Evolutionary conservation across 1,140 invertebrate genomes (phyloP).

Genomic region (Polypedilum pembai): DNA sequence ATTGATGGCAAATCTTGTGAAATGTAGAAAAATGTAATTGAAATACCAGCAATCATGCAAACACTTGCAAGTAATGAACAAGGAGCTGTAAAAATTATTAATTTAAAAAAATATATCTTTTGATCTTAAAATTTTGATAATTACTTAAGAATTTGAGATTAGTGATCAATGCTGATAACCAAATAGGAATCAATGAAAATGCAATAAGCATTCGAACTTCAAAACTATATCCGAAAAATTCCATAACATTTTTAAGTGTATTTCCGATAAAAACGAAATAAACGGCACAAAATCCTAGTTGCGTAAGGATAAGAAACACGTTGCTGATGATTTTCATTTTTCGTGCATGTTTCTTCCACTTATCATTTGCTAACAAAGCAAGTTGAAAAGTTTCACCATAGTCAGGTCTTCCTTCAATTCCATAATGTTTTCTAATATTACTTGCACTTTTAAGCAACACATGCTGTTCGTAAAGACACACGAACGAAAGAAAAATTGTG

Average conservation of each 20-base stretch:
- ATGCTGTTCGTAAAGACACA: slow-evolving; percentile 1
- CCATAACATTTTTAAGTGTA: slow-evolving; percentile 36
- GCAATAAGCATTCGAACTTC: slow-evolving; percentile 62
- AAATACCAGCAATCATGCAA: slow-evolving; percentile 56
- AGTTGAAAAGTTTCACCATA: slow-evolving; percentile 31
- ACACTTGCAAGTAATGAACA: slow-evolving; percentile 63
- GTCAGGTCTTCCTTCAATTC: neutral
- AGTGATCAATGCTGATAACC: slow-evolving; percentile 64
- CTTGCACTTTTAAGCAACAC: neutral
- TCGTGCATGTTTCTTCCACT: neutral
- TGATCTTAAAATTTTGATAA: neutral
- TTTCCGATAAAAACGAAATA: neutral
- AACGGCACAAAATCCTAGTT: slow-evolving; percentile 11
- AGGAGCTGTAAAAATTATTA: slow-evolving; percentile 44
- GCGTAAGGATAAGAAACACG: neutral
- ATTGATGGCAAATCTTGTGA: slow-evolving; percentile 57
- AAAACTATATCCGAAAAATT: slow-evolving; percentile 51
- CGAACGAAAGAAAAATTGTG: neutral
- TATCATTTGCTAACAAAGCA: neutral
- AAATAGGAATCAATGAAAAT: slow-evolving; percentile 60
- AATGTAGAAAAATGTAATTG: slow-evolving; percentile 63
- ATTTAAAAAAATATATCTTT: neutral
- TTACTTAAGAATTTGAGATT: slow-evolving; percentile 59
- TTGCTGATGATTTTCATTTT: neutral
- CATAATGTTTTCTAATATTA: neutral